Evolutionary conservation across 2,113 vertebrate species (phyloP).

Genomic region (Neogale vison): DNA sequence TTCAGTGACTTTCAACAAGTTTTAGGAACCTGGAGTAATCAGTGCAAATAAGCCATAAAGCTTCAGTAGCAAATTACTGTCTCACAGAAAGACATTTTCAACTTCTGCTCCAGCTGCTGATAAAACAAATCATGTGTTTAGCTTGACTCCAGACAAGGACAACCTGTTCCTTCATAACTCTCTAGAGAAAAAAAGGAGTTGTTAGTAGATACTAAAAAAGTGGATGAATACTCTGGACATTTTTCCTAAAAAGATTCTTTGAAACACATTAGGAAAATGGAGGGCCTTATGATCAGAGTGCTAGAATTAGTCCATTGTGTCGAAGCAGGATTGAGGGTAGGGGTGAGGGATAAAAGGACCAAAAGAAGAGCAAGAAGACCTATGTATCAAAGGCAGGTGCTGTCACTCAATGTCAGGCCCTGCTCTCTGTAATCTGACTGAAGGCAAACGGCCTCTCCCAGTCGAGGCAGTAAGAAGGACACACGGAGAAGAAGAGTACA

Average conservation of each 20-base stretch:
- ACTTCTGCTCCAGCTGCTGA: conserved; percentile 89
- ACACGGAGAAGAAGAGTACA: conserved; percentile 84
- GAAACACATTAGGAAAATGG: conserved; percentile 84
- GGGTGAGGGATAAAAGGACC: conserved; percentile 79
- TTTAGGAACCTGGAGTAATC: conserved; percentile 87
- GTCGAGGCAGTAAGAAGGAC: conserved; percentile 86
- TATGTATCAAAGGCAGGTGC: conserved; percentile 85
- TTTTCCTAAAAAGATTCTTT: conserved; percentile 84
- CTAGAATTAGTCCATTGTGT: conserved; percentile 85
- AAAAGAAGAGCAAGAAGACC: conserved; percentile 82
- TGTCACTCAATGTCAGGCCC: conserved; percentile 84
- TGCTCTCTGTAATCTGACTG: conserved; percentile 86
- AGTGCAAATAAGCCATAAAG: conserved; percentile 87
- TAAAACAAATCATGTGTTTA: conserved; percentile 88
- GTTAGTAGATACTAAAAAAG: conserved; percentile 89
- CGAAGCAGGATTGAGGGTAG: conserved; percentile 61
- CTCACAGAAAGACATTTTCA: conserved; percentile 91
- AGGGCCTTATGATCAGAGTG: conserved; percentile 82
- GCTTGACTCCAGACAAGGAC: conserved; percentile 89
- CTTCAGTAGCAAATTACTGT: conserved; percentile 91
- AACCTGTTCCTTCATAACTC: conserved; percentile 88
- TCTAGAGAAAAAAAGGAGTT: conserved; percentile 88
- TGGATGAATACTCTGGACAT: conserved; percentile 85
- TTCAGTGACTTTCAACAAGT: conserved; percentile 74
- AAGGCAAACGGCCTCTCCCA: conserved; percentile 88